Base-by-base conservation (phyloP, 2,113 vertebrate species). In the Aphyosemion australe region DNA sequence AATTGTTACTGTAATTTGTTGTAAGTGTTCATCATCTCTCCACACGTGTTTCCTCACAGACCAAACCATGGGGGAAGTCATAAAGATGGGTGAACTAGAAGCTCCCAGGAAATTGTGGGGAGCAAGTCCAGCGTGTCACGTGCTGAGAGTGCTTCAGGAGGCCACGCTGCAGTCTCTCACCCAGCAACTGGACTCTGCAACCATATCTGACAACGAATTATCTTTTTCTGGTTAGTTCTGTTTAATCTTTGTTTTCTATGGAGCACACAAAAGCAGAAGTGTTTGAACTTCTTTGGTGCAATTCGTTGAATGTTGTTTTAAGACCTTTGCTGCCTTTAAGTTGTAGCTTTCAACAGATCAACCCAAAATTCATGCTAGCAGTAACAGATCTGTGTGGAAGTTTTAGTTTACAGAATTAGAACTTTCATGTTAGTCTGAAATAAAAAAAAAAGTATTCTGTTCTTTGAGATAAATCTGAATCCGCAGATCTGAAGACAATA, bases 141-240 rank as follows among this genome's bases (percentile, higher is more conserved):
- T 97, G 74, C 74, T 98, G 39, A 95, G 87, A 76, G 86, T 95
- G 43, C 92, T 98, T 5, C 93, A 94, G 74, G 94, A 96, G 87
- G 95, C 94, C 20, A 92, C 97, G 65, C 91, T 95, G 61, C 95
- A 96, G 78, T 90, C 94, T 20, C 92, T 95, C 69, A 96, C 94
- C 0, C 93, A 94, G 79, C 67, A 91, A 14, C 80, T 96, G n/a
- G 93, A 93, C 72, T 89, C 85, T 0, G 60, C 77, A 69, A 81
- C 85, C 50, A 31, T 80, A 69, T 58, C 58, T 48, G 76, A 74
- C 13, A 52, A 69, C 1, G 52, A 48, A 1, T 32, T 47, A 31
- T 49, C 20, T 9, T 55, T 20, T 46, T 43, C 32, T 5, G 73
- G 86, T 88, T 15, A 55, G 75, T 80, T 43, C 41, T 18, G 11